Conservation (phyloP, 1,140 invertebrate genomes). For the Goniozus legneri region DNA sequence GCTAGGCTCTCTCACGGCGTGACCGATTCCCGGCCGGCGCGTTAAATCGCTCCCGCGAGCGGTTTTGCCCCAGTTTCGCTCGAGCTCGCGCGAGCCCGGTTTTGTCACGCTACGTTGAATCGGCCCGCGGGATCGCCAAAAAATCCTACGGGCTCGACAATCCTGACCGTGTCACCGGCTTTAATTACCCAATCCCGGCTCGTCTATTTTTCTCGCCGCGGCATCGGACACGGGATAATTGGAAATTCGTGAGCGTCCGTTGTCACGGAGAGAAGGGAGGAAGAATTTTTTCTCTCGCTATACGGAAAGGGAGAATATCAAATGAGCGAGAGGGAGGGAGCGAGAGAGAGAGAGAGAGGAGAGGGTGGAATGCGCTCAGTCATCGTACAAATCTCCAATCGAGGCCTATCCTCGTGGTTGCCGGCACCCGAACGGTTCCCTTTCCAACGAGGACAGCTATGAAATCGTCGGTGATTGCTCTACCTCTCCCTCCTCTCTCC, state of each 20-base stretch:
- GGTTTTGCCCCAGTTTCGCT: conserved; percentile 46
- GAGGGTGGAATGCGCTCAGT: conserved; percentile 34
- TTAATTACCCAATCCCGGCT: no score
- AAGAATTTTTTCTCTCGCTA: conserved; percentile 21
- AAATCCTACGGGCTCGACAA: background rate
- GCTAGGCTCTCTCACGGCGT: conserved; percentile 21
- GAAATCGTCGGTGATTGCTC: conserved; percentile 37
- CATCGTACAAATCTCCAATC: conserved; percentile 23
- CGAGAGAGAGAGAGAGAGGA: background rate
- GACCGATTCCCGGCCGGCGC: conserved; percentile 34
- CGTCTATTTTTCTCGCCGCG: no score
- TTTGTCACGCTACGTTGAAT: conserved; percentile 37
- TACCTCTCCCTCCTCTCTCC: conserved; percentile 18
- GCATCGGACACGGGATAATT: no score
- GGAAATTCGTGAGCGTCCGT: no score
- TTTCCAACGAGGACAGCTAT: conserved; percentile 31
- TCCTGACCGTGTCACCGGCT: no score
- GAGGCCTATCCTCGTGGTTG: conserved; percentile 28
- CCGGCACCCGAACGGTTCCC: conserved; percentile 18
- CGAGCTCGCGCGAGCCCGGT: conserved; percentile 29
- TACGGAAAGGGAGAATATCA: conserved; percentile 25
- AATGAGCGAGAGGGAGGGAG: background rate
- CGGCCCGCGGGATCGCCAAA: conserved; percentile 17
- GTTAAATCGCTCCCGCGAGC: conserved; percentile 35
- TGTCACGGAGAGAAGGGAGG: no score